Conservation (phyloP, 2,113 vertebrate genomes). For the Redunca redunca region DNA sequence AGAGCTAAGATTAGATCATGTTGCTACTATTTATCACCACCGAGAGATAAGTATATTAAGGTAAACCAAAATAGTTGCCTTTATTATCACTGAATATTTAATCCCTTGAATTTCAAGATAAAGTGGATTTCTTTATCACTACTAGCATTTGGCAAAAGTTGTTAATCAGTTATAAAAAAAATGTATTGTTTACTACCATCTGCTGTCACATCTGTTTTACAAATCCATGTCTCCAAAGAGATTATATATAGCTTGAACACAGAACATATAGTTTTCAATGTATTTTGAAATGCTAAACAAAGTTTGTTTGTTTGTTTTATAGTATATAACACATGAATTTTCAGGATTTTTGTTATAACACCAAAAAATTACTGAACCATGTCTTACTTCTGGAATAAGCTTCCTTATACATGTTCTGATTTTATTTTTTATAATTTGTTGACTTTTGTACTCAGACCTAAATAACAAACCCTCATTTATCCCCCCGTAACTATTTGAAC, state of each 20-base stretch:
- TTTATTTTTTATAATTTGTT: neutral
- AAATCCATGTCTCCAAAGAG: slow-evolving; percentile 55
- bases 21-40: neutral
- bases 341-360: neutral
- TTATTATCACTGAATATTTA: slow-evolving; percentile 58
- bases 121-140: slow-evolving; percentile 68
- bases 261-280: slow-evolving; percentile 50
- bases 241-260: slow-evolving; percentile 54
- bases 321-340: neutral
- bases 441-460: neutral
- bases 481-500: neutral
- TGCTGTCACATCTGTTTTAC: slow-evolving; percentile 72
- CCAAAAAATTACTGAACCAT: neutral
- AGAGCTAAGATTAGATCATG: neutral
- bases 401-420: neutral
- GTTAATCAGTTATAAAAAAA: slow-evolving; percentile 70
- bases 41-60: neutral
- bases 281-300: neutral
- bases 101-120: slow-evolving; percentile 41
- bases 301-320: neutral
- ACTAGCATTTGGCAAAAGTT: slow-evolving; percentile 71
- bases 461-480: neutral
- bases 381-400: neutral
- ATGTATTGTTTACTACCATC: slow-evolving; percentile 74
- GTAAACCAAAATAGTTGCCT: slow-evolving; percentile 34